Conservation (phyloP, 2,113 vertebrate genomes). For the Zeus faber region DNA sequence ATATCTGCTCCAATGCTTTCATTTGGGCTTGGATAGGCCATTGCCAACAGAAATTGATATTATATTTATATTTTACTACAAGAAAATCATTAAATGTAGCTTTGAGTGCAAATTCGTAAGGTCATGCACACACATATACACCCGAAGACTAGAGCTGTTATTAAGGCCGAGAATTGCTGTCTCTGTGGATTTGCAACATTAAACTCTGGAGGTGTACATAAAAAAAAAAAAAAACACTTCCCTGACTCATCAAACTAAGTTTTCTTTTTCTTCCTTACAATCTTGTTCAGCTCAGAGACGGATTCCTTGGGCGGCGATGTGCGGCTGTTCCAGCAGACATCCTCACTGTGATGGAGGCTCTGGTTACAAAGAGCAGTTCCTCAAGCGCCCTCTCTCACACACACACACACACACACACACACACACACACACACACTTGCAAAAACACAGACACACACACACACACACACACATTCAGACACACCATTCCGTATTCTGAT, state of each 20-base stretch:
- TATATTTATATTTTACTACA: too few relatives aligned
- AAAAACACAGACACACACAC: background rate
- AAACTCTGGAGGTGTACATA: conserved; percentile 37
- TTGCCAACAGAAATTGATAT: too few relatives aligned
- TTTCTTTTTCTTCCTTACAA: conserved; percentile 30
- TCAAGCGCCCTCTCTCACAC: conserved; percentile 34
- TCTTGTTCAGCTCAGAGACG: conserved; percentile 59
- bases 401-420: conserved; percentile 8
- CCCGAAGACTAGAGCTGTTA: too few relatives aligned
- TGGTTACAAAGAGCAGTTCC: conserved; percentile 49
- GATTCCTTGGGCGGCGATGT: conserved; percentile 46
- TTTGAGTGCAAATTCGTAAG: too few relatives aligned
- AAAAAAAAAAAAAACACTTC: conserved; percentile 40
- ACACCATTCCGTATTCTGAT: too few relatives aligned
- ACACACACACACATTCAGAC: background rate
- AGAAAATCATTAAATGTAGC: too few relatives aligned
- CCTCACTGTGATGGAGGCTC: conserved; percentile 52
- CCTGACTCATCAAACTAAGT: conserved; percentile 34
- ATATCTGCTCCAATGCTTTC: too few relatives aligned
- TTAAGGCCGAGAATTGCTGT: too few relatives aligned
- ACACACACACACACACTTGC: conserved; percentile 8
- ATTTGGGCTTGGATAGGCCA: too few relatives aligned
- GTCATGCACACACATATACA: too few relatives aligned
- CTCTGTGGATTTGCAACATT: conserved; percentile 69
- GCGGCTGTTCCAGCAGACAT: conserved; percentile 56